Conservation (phyloP, 1,140 invertebrate genomes). For the Sminthurides bifidus region DNA sequence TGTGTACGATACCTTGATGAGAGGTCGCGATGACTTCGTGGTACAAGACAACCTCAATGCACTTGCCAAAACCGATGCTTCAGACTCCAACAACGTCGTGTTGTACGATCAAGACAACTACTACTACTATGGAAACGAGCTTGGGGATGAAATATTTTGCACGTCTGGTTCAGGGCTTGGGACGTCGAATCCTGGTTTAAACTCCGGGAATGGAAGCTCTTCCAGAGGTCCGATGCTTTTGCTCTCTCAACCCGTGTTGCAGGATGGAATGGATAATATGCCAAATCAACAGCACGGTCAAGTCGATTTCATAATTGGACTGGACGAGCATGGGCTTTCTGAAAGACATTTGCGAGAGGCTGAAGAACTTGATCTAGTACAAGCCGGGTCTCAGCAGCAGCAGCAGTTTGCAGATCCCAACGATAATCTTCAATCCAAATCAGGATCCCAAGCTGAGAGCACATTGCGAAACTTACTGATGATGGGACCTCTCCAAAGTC, state of each 20-base stretch:
- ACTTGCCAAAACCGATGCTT: no score
- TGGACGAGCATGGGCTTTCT: slow-evolving; percentile 2
- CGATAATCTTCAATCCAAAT: slow-evolving; percentile 6
- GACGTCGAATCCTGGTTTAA: neutral
- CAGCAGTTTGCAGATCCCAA: slow-evolving; percentile 17
- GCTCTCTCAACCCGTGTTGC: neutral
- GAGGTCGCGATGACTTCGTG: slow-evolving; percentile 18
- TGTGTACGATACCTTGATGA: slow-evolving; percentile 13
- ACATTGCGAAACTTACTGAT: slow-evolving; percentile 26
- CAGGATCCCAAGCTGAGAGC: slow-evolving; percentile 13
- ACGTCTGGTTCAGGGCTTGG: neutral
- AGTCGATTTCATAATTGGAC: slow-evolving; percentile 27
- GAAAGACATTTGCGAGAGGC: slow-evolving; percentile 1
- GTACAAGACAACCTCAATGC: slow-evolving; percentile 13
- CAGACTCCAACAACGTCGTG: no score
- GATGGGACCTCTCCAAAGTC: slow-evolving; percentile 21
- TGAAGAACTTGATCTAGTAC: slow-evolving; percentile 9
- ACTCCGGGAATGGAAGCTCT: neutral
- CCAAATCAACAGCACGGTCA: slow-evolving; percentile 20
- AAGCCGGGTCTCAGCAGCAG: neutral
- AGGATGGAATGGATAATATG: slow-evolving; percentile 12
- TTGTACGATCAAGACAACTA: slow-evolving; percentile 22
- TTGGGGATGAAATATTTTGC: slow-evolving; percentile 29
- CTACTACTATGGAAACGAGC: slow-evolving; percentile 28
- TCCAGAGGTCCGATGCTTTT: neutral